phyloP scores from a whole-genome alignment of 2,113 vertebrate genomes.

The Puma concolor region DNA sequence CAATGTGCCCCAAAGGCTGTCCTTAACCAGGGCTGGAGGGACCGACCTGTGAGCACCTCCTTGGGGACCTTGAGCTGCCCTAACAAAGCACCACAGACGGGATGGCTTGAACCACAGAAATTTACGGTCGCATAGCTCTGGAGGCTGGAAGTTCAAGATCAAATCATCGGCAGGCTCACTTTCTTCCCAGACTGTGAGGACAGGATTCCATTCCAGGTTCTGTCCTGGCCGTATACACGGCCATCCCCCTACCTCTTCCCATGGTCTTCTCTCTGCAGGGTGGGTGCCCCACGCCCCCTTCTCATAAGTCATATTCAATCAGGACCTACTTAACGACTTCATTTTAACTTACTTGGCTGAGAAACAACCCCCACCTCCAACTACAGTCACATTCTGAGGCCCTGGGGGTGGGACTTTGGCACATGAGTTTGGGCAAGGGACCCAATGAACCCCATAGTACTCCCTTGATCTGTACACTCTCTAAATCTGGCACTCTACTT shows the following conservation, averaged over 20 bases:
- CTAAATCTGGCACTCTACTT: too few species aligned
- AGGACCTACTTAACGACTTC: background rate
- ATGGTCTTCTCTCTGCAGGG: fast-evolving
- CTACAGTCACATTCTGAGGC: background rate
- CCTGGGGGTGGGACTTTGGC: fast-evolving
- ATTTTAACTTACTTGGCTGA: background rate
- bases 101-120: background rate
- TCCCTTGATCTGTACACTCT: background rate
- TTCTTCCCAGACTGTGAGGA: too few species aligned
- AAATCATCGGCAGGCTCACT: fast-evolving
- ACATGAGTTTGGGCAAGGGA: fast-evolving
- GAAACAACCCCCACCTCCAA: background rate
- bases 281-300: background rate
- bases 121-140: fast-evolving
- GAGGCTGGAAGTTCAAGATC: fast-evolving
- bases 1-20: background rate
- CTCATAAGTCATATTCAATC: too few species aligned
- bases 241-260: background rate
- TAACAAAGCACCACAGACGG: background rate
- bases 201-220: background rate
- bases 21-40: background rate
- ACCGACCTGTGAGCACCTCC: fast-evolving
- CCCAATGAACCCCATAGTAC: fast-evolving
- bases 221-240: fast-evolving
- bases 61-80: fast-evolving